A percentile compares a stretch with the other conserved stretches of the same genome.
Evolutionary conservation across 2,113 vertebrate genomes (phyloP).

Genomic region (Malaclemys terrapin): DNA sequence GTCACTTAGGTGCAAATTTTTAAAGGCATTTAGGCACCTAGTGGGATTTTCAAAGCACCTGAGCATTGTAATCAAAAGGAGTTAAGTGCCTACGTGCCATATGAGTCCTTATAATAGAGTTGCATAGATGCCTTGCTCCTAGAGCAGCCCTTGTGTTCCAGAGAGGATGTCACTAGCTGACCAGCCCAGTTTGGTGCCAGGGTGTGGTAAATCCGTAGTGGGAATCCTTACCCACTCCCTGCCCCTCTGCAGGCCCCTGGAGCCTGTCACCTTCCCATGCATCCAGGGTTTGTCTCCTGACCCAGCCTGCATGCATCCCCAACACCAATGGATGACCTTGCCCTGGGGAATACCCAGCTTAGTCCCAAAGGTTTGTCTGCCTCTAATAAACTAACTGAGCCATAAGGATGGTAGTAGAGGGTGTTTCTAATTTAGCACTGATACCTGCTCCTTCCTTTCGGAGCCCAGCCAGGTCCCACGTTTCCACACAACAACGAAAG

Average conservation of each 20-base stretch:
- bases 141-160: too few species aligned
- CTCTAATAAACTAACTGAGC: background rate
- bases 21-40: accelerated
- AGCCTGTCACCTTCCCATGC: background rate
- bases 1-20: background rate
- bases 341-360: background rate
- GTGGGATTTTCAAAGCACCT: accelerated
- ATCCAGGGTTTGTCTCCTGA: background rate
- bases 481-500: background rate
- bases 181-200: too few species aligned
- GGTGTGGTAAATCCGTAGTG: too few species aligned
- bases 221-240: too few species aligned
- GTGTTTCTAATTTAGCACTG: background rate
- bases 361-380: background rate
- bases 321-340: background rate
- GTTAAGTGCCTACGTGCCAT: too few species aligned
- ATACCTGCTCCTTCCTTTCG: background rate
- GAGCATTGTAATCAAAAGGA: background rate
- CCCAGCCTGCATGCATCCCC: too few species aligned
- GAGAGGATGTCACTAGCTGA: too few species aligned
- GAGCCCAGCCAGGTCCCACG: background rate
- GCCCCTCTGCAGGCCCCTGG: too few species aligned
- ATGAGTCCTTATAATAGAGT: too few species aligned
- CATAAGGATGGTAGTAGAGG: background rate
- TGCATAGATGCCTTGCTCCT: too few species aligned